Conservation (phyloP, 2,797 vertebrate species). For the Sebastes kiyomatsui region DNA sequence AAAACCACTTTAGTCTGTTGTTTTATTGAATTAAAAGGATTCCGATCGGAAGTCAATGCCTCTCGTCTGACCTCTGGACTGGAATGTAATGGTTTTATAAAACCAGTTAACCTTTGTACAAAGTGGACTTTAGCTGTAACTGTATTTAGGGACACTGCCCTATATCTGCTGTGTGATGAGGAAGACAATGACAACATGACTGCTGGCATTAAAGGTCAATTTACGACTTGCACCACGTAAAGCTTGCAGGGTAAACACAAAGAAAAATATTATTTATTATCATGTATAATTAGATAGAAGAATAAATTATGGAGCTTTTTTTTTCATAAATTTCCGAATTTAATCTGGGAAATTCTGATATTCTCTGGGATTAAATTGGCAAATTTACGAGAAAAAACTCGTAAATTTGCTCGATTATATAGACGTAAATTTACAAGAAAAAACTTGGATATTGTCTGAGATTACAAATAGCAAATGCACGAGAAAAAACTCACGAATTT, state of each 20-base stretch:
- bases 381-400: too few relatives aligned
- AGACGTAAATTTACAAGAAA: too few relatives aligned
- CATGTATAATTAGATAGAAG: background rate
- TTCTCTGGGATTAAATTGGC: too few relatives aligned
- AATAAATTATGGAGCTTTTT: too few relatives aligned
- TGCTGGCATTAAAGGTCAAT: background rate
- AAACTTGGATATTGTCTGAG: too few relatives aligned
- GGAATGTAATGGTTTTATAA: background rate
- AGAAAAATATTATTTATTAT: too few relatives aligned
- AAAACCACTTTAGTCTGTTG: background rate
- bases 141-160: background rate
- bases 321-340: too few relatives aligned
- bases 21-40: constrained; percentile 32
- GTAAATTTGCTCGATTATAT: too few relatives aligned
- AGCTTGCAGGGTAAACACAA: background rate
- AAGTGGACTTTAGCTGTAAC: background rate
- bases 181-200: background rate
- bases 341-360: too few relatives aligned
- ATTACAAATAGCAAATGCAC: too few relatives aligned
- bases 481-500: too few relatives aligned
- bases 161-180: background rate
- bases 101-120: background rate
- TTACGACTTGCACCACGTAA: background rate
- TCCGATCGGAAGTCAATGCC: constrained; percentile 31
- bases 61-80: background rate